These are phyloP conservation scores for Scomberomorus guttatus DNA, from an alignment of 2,797 vertebrate species.

Conservation along the genomic window DNA sequence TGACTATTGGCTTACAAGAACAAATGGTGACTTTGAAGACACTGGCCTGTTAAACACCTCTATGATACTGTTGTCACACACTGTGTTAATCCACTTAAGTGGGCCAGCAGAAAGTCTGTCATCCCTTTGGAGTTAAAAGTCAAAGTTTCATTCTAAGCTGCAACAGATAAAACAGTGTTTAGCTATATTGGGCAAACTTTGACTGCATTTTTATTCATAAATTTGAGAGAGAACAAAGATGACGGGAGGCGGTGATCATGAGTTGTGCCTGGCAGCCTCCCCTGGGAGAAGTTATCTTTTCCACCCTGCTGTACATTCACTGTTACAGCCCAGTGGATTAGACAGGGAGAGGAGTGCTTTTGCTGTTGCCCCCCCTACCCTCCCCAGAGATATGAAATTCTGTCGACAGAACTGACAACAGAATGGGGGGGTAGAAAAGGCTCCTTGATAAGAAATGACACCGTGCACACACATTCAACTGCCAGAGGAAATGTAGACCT, in stretches of 20 bases:
- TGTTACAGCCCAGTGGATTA: conserved; percentile 66
- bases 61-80: conserved; percentile 59
- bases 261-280: conserved; percentile 60
- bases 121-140: conserved; percentile 40
- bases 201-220: conserved; percentile 43
- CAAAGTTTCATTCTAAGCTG: conserved; percentile 41
- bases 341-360: conserved; percentile 50
- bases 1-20: conserved; percentile 24
- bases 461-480: background rate
- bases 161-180: conserved; percentile 44
- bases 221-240: conserved; percentile 51
- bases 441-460: conserved; percentile 51
- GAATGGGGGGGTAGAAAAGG: conserved; percentile 49
- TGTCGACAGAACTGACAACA: conserved; percentile 55
- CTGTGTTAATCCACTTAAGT: conserved; percentile 60
- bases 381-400: conserved; percentile 46
- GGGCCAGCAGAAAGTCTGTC: conserved; percentile 44
- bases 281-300: conserved; percentile 69
- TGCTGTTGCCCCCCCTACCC: conserved; percentile 6
- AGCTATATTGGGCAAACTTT: conserved; percentile 37
- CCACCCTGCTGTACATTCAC: conserved; percentile 62
- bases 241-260: conserved; percentile 58
- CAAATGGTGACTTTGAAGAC: conserved; percentile 61
- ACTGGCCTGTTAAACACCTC: conserved; percentile 40
- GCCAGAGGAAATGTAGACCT: background rate